Evolutionary conservation across 2,113 vertebrate species (phyloP).

Genomic region (Sinocyclocheilus maitianheensis): DNA sequence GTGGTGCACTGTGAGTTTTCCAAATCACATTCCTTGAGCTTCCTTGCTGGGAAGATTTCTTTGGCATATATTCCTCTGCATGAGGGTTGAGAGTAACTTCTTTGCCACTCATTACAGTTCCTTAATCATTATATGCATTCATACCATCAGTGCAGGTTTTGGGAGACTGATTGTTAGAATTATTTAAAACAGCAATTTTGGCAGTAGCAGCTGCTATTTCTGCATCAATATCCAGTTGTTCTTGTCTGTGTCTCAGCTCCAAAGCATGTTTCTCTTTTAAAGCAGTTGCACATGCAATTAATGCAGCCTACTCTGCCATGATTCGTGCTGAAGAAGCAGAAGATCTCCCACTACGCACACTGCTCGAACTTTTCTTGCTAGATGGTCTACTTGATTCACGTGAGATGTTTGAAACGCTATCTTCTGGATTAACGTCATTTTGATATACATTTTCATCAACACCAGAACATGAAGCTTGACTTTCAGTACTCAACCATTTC

Average conservation of each 20-base stretch:
- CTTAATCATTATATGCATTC: not conserved
- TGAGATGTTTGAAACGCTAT: no score
- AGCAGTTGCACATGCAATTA: not conserved
- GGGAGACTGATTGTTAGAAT: not conserved
- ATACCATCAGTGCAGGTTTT: not conserved
- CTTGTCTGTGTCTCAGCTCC: not conserved
- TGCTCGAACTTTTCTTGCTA: not conserved
- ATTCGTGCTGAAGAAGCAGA: no score
- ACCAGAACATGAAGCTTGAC: not conserved
- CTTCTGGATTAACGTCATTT: no score
- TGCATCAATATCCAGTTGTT: not conserved
- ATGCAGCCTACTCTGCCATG: not conserved
- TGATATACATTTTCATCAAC: no score
- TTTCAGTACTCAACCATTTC: not conserved
- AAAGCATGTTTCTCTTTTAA: conserved; percentile 9
- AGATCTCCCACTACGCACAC: not conserved
- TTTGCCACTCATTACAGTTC: not conserved
- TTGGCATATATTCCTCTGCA: not conserved
- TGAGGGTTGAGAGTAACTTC: not conserved
- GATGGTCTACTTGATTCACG: not conserved
- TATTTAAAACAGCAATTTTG: conserved; percentile 13
- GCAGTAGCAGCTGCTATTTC: conserved; percentile 11
- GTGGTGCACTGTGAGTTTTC: not conserved
- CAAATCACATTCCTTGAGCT: not conserved
- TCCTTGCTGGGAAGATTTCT: not conserved